phyloP scores from a whole-genome alignment of 2,113 vertebrate genomes.

The Galbula dea region DNA sequence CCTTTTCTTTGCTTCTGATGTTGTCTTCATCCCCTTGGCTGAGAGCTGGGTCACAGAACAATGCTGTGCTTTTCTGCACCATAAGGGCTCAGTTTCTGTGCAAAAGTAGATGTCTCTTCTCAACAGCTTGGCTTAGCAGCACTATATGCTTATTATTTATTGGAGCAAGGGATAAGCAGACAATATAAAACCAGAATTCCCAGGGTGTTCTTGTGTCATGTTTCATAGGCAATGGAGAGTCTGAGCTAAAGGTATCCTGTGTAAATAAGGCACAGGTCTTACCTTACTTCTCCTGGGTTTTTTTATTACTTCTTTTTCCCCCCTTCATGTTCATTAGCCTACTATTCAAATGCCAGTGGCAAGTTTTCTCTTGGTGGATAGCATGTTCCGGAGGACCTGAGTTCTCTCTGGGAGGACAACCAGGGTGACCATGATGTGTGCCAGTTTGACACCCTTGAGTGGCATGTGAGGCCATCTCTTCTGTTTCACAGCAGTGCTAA shows the following conservation, averaged over 20 bases:
- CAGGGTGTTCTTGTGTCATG: neutral
- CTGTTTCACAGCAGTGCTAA: neutral
- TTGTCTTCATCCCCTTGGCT: neutral
- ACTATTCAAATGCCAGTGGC: neutral
- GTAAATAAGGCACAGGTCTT: constrained; percentile 11
- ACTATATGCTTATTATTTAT: neutral
- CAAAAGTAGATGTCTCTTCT: neutral
- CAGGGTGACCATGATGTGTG: neutral
- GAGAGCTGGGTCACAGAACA: neutral
- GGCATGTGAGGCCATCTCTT: neutral
- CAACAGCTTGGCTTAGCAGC: neutral
- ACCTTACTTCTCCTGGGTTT: neutral
- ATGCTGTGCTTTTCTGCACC: neutral
- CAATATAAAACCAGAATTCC: constrained; percentile 35
- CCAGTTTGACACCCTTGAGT: neutral
- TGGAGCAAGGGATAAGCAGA: neutral
- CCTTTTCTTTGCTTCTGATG: neutral
- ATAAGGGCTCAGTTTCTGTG: neutral
- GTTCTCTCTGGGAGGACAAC: neutral
- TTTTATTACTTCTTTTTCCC: neutral
- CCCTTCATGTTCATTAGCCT: neutral
- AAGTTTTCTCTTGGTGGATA: neutral
- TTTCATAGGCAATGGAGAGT: constrained; percentile 40
- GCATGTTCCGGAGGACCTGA: neutral
- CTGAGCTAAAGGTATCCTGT: constrained; percentile 34